phyloP scores from a whole-genome alignment of 2,888 invertebrate genomes.

The Itoplectis maculator region DNA sequence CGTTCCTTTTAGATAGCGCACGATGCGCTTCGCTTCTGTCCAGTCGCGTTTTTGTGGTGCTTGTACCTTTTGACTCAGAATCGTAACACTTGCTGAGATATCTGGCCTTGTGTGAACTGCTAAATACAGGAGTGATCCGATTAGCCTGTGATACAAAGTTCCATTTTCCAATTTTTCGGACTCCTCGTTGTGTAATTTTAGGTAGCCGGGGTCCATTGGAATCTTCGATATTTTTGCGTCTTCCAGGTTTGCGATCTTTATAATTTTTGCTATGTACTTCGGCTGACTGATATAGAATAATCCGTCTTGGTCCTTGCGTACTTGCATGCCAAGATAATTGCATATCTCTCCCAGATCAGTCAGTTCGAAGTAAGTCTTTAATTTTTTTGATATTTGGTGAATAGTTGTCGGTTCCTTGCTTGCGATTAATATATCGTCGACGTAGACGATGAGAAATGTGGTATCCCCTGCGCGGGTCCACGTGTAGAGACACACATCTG shows the following conservation, averaged over 20 bases:
- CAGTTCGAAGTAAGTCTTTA: constrained; percentile 63
- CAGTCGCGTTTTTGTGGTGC: constrained; percentile 71
- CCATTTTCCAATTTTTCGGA: constrained; percentile 45
- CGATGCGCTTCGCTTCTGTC: constrained; percentile 71
- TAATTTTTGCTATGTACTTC: constrained; percentile 51
- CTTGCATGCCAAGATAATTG: constrained; percentile 66
- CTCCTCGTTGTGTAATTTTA: constrained; percentile 30
- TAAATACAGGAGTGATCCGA: constrained; percentile 68
- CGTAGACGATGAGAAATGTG: constrained; percentile 62
- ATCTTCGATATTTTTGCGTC: constrained; percentile 63
- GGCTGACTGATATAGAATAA: constrained; percentile 45
- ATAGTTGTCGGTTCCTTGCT: constrained; percentile 39
- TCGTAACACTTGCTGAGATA: constrained; percentile 68
- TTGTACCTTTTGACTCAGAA: constrained; percentile 71
- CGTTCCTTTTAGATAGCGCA: constrained; percentile 66
- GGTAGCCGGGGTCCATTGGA: constrained; percentile 65
- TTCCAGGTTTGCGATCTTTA: constrained; percentile 47
- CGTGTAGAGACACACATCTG: constrained; percentile 59
- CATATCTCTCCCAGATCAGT: constrained; percentile 64
- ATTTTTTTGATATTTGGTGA: constrained; percentile 32
- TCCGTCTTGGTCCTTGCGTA: constrained; percentile 49
- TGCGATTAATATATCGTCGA: constrained; percentile 64
- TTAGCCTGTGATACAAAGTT: constrained; percentile 26
- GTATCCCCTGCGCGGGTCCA: not conserved
- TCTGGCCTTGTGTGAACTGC: constrained; percentile 72